phyloP scores from a whole-genome alignment of 2,888 invertebrate genomes.

The Nephrocerus scutellatus region DNA sequence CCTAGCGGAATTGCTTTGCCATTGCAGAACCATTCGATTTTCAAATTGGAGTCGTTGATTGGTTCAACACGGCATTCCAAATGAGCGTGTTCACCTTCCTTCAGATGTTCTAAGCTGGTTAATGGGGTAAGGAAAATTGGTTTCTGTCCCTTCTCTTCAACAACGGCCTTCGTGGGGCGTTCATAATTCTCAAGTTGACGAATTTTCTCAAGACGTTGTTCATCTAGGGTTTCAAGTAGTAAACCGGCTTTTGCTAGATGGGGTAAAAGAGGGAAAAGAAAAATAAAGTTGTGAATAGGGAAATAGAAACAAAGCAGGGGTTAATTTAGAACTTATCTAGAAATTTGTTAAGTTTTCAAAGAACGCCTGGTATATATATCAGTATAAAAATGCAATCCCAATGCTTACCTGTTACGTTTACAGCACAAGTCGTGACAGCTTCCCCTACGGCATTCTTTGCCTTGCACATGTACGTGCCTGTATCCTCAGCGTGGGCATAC shows the following conservation, averaged over 20 bases:
- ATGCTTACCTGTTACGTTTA: slow-evolving; percentile 72
- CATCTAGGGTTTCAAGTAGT: slow-evolving; percentile 83
- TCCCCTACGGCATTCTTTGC: slow-evolving; percentile 93
- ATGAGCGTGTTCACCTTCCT: slow-evolving; percentile 86
- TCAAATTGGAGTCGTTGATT: slow-evolving; percentile 81
- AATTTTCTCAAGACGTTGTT: slow-evolving; percentile 82
- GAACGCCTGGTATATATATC: not conserved
- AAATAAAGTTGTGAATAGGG: not conserved
- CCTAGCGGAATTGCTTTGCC: slow-evolving; percentile 83
- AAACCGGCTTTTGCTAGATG: slow-evolving; percentile 71
- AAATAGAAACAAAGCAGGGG: slow-evolving; percentile 2
- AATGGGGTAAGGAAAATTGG: slow-evolving; percentile 90
- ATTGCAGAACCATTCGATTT: slow-evolving; percentile 94
- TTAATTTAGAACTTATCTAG: not conserved
- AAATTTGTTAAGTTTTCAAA: slow-evolving; percentile 1
- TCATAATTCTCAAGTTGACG: slow-evolving; percentile 76
- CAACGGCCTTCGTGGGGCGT: slow-evolving; percentile 65
- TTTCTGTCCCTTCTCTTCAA: slow-evolving; percentile 72
- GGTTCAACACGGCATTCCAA: slow-evolving; percentile 88
- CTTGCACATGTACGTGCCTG: slow-evolving; percentile 93
- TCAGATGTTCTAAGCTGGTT: slow-evolving; percentile 76
- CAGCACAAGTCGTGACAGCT: slow-evolving; percentile 86
- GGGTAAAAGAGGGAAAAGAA: slow-evolving; percentile 7
- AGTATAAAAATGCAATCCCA: not conserved
- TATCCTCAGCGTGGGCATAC: slow-evolving; percentile 94